Percentiles rank a stretch among this genome's conserved stretches.
These are phyloP conservation scores for Panthera uncia DNA, from an alignment of 2,113 vertebrate genomes.

Conservation along the genomic window DNA sequence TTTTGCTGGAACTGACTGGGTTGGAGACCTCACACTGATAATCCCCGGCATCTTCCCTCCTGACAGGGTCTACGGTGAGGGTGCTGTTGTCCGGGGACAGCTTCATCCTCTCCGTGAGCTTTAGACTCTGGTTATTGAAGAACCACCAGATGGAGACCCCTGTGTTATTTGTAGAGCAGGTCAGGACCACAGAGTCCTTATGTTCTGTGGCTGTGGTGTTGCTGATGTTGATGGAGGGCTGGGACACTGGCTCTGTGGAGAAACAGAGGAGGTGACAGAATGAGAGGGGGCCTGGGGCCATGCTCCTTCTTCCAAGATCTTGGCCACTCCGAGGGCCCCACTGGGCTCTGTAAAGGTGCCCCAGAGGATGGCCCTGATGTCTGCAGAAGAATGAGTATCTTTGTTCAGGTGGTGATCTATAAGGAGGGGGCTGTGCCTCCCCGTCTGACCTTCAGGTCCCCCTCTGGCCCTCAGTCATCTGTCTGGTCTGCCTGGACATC, in stretches of 20 bases:
- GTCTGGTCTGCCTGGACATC: background rate
- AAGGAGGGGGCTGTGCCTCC: background rate
- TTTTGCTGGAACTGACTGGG: accelerated
- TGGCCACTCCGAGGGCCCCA: background rate
- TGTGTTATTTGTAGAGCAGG: background rate
- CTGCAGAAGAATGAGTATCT: background rate
- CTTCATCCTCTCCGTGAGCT: background rate
- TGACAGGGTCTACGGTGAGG: background rate
- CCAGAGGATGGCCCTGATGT: background rate
- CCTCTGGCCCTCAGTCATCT: background rate
- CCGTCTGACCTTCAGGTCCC: background rate
- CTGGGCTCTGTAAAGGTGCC: background rate
- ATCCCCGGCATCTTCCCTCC: background rate
- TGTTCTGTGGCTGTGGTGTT: background rate
- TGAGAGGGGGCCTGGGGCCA: background rate
- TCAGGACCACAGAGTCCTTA: background rate
- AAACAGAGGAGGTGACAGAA: background rate
- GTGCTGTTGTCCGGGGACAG: background rate
- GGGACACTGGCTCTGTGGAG: background rate
- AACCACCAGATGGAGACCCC: background rate
- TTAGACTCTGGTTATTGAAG: background rate
- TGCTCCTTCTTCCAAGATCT: background rate
- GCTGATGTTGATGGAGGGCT: background rate
- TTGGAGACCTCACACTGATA: slow-evolving; percentile 52
- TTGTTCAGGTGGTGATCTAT: background rate